Base-by-base conservation (phyloP, 2,797 vertebrate genomes). In the Triplophysa yarkandensis region DNA sequence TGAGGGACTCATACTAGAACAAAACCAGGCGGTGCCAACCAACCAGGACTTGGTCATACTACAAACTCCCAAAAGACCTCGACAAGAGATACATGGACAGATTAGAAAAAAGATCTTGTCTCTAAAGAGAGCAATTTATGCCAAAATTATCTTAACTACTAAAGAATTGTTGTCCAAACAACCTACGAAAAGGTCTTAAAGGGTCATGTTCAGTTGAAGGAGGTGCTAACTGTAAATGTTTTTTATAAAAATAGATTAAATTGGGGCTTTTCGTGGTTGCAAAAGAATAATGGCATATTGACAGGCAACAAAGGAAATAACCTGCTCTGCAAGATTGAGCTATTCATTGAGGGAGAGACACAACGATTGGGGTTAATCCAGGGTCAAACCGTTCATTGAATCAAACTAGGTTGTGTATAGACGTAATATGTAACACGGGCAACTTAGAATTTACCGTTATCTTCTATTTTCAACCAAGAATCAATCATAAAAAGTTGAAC, bases 1-100 rank as follows among this genome's bases (percentile, higher is more conserved):
- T 90, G 1, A 39, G 16, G 8, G 84, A 89, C 1, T 83, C 83
- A 0, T 78, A 88, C 62, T 88, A 88, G 58, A 64, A 8, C 54
- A 52, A 2, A 27, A 11, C 0, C 10, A n/a, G 41, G 13, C 8
- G 4, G 5, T 43, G 57, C 50, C 66, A 58, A 32, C 28, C 55
- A 58, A 27, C 34, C 0, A 23, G 25, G 34, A 54, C 4, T 1
- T 41, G 14, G 34, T 67, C 32, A 43, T 71, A 23, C 44, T 52
- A 58, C 63, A 67, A 52, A 50, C 50, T 39, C 16, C 41, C 17
- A 55, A 5, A 55, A 28, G 52, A 55, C 25, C 52, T 27, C 6
- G 13, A 17, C 34, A 48, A 7, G 21, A 7, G 23, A 34, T 44
- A 1, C 25, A 16, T 48, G 34, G 46, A 60, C 17, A 27, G 23